phyloP scores from a whole-genome alignment of 2,888 invertebrate species.

The Cataglyphis cursor region DNA sequence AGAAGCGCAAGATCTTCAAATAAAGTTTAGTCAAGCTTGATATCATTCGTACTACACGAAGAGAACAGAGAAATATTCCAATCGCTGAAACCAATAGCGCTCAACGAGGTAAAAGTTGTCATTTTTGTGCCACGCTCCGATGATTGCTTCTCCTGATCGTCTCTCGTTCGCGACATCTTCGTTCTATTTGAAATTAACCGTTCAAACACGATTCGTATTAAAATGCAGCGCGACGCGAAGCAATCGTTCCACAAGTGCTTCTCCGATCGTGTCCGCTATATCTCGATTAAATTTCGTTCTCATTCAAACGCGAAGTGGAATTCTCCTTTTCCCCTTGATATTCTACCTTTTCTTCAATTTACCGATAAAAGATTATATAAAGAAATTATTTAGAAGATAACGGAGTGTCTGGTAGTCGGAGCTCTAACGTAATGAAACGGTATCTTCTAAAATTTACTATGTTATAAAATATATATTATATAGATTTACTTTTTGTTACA shows the following conservation, averaged over 20 bases:
- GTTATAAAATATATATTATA: neutral
- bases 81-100: slow-evolving; percentile 9
- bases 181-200: slow-evolving; percentile 41
- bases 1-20: neutral
- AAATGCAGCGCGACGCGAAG: neutral
- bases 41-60: neutral
- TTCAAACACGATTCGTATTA: slow-evolving; percentile 40
- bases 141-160: slow-evolving; percentile 12
- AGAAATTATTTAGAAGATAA: slow-evolving; percentile 24
- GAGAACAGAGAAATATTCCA: slow-evolving; percentile 1
- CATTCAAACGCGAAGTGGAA: slow-evolving; percentile 14
- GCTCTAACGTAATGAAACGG: neutral
- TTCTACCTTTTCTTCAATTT: neutral
- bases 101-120: slow-evolving; percentile 12
- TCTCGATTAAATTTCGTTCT: slow-evolving; percentile 46
- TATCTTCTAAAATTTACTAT: neutral
- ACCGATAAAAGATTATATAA: slow-evolving; percentile 11
- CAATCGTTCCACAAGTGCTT: neutral
- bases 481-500: neutral
- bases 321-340: neutral
- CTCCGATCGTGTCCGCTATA: neutral
- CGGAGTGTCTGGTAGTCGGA: neutral
- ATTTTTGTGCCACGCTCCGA: slow-evolving; percentile 24
- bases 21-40: neutral
- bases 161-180: slow-evolving; percentile 18